These are phyloP conservation scores for Glyphotaelius pellucidus DNA, from an alignment of 2,888 invertebrate species.

Conservation along the genomic window DNA sequence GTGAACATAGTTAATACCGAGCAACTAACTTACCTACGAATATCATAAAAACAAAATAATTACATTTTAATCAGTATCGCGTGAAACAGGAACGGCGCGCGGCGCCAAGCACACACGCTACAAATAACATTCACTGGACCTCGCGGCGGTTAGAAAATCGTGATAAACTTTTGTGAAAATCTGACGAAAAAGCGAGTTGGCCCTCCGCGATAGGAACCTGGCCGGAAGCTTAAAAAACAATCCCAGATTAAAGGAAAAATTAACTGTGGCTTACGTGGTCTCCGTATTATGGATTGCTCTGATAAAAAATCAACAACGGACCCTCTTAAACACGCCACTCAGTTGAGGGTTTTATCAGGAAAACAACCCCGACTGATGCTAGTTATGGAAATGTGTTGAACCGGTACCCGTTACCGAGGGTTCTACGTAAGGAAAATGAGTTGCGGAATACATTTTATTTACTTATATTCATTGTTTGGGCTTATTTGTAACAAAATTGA, in stretches of 20 bases:
- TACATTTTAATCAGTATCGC: constrained; percentile 49
- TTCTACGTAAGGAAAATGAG: background rate
- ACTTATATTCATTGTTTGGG: background rate
- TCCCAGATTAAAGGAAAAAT: constrained; percentile 62
- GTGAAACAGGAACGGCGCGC: constrained; percentile 13
- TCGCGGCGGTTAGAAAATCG: constrained; percentile 22
- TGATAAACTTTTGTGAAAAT: constrained; percentile 36
- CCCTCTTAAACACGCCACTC: constrained; percentile 56
- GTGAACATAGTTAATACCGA: background rate
- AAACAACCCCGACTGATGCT: background rate
- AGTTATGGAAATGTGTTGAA: constrained; percentile 2
- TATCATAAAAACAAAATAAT: constrained; percentile 33
- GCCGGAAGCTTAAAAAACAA: constrained; percentile 65
- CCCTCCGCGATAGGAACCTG: constrained; percentile 57
- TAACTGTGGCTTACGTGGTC: constrained; percentile 61
- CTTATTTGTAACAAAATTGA: background rate
- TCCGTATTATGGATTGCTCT: constrained; percentile 59
- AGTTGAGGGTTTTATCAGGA: constrained; percentile 42
- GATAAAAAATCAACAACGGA: constrained; percentile 62
- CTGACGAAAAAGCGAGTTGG: constrained; percentile 33
- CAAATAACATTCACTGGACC: constrained; percentile 30
- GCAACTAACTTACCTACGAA: background rate
- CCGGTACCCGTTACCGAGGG: background rate
- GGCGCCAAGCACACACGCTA: constrained; percentile 29
- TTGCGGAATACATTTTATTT: background rate